Percentiles rank a stretch among this genome's conserved stretches.
These are phyloP conservation scores for Lepus timidus DNA, from an alignment of 2,113 vertebrate species.

Conservation along the genomic window DNA sequence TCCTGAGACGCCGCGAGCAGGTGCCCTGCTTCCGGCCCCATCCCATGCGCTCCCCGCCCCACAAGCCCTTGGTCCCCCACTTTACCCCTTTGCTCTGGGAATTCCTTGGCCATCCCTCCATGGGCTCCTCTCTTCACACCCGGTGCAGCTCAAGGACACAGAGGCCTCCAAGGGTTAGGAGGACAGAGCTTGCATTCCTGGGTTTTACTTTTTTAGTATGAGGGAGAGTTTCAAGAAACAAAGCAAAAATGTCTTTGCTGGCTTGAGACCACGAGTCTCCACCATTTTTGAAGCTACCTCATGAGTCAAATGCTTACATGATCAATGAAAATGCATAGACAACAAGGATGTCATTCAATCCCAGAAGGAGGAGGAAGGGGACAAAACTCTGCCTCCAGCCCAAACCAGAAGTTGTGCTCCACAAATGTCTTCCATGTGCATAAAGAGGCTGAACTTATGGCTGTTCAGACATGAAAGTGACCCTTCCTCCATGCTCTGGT, in stretches of 20 bases:
- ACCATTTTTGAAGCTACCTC: not conserved
- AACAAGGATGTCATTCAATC: slow-evolving; percentile 44
- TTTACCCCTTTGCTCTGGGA: not conserved
- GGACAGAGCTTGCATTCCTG: not conserved
- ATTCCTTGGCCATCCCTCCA: not conserved
- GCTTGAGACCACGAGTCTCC: slow-evolving; percentile 25
- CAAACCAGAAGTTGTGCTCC: not conserved
- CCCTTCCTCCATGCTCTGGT: not conserved
- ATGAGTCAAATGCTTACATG: not conserved
- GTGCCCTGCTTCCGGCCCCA: not conserved
- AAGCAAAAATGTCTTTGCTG: slow-evolving; percentile 41
- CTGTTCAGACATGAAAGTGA: not conserved
- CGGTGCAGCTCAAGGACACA: not conserved
- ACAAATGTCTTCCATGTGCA: not conserved
- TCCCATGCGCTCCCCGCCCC: fast-evolving
- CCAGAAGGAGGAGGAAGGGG: not conserved
- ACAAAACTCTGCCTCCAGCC: not conserved
- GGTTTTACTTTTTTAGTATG: not conserved
- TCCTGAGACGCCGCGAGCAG: not conserved
- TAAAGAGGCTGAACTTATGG: not conserved
- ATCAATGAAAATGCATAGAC: not conserved
- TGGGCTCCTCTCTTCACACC: slow-evolving; percentile 1
- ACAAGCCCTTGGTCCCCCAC: not conserved
- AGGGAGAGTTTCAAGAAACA: not conserved
- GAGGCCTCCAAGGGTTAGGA: not conserved